These are phyloP conservation scores for Capitulum mitella DNA, from an alignment of 2,888 invertebrate genomes.

Conservation along the genomic window DNA sequence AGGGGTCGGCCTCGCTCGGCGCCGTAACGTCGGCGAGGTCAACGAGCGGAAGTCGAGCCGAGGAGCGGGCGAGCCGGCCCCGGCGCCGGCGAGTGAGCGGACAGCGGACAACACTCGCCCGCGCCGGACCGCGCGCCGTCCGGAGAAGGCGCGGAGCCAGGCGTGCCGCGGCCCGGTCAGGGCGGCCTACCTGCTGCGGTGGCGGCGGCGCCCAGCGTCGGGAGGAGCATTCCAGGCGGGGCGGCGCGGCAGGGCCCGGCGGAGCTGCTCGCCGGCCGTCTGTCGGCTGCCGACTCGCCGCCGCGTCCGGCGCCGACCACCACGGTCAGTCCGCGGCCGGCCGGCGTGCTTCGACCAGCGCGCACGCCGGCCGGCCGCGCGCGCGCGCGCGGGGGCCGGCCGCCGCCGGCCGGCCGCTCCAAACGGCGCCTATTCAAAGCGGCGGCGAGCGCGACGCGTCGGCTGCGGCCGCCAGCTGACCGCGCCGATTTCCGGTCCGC, in stretches of 20 bases:
- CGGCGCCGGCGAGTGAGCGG: too few relatives aligned
- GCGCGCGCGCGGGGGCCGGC: not conserved
- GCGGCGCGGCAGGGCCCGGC: not conserved
- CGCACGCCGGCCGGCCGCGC: not conserved
- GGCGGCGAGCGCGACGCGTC: constrained; percentile 1
- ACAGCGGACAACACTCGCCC: too few relatives aligned
- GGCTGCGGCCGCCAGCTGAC: not conserved
- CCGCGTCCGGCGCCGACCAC: not conserved
- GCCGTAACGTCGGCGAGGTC: too few relatives aligned
- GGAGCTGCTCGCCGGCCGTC: not conserved
- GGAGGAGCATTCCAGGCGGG: not conserved
- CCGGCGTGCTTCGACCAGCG: not conserved
- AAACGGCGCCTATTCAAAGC: not conserved
- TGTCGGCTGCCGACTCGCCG: not conserved
- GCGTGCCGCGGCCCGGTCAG: not conserved
- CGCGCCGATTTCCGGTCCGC: not conserved
- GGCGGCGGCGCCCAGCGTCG: not conserved
- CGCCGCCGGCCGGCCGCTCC: not conserved
- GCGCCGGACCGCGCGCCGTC: too few relatives aligned
- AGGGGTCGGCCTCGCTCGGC: too few relatives aligned
- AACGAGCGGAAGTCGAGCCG: too few relatives aligned
- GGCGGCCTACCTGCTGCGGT: not conserved
- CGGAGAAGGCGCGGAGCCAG: not conserved
- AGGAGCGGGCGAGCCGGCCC: too few relatives aligned
- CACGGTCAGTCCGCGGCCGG: not conserved